Conservation (phyloP, 2,888 invertebrate species). For the Eristalis arbustorum region DNA sequence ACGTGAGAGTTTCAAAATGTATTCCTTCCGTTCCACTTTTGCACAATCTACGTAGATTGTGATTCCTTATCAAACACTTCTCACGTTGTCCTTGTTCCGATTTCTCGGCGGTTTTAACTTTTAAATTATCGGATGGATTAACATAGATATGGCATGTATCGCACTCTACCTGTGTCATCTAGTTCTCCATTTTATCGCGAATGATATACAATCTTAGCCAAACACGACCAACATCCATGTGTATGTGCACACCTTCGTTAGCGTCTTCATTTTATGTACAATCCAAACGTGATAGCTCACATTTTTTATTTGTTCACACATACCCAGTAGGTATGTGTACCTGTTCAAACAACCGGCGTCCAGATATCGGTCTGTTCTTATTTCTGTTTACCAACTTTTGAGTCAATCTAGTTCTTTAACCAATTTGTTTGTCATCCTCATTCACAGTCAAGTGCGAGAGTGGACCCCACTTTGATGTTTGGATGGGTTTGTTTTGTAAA, state of each 20-base stretch:
- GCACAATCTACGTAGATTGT: not conserved
- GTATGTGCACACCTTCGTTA: not conserved
- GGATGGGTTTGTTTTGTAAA: not conserved
- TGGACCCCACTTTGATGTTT: not conserved
- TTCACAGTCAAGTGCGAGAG: conserved; percentile 18
- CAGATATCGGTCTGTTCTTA: not conserved
- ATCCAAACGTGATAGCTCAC: not conserved
- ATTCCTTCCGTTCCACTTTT: not conserved
- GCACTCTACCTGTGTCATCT: not conserved
- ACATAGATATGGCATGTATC: not conserved
- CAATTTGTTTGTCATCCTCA: not conserved
- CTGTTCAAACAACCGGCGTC: not conserved
- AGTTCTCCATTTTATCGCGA: not conserved
- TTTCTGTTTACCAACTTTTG: conserved; percentile 8
- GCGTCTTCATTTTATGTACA: not conserved
- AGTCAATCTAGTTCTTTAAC: not conserved
- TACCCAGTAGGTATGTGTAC: not conserved
- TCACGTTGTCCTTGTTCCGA: not conserved
- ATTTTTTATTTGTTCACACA: not conserved
- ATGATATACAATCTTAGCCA: not conserved
- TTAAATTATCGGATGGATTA: not conserved
- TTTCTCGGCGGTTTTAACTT: not conserved
- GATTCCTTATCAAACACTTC: not conserved
- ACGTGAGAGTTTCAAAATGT: not conserved
- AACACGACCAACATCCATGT: not conserved